These are phyloP conservation scores for Aphis craccivora DNA, from an alignment of 1,140 invertebrate species.

Conservation along the genomic window DNA sequence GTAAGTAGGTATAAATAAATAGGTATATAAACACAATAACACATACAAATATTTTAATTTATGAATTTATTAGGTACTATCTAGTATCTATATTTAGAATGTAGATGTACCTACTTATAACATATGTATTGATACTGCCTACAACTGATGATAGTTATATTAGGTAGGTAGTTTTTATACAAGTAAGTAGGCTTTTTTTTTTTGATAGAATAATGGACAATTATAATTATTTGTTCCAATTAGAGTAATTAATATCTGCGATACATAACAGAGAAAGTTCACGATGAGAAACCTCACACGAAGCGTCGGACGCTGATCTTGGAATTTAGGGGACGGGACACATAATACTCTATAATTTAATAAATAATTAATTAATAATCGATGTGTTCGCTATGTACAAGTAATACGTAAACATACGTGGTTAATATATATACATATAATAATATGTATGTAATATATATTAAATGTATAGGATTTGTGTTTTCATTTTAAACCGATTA, in stretches of 20 bases:
- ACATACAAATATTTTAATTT: background rate
- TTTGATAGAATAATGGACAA: background rate
- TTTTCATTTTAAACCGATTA: conserved; percentile 54
- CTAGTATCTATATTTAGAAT: too few species aligned
- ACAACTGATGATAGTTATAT: background rate
- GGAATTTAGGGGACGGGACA: conserved; percentile 25
- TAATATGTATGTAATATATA: background rate
- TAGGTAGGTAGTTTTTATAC: background rate
- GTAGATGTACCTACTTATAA: too few species aligned
- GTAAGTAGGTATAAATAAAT: background rate
- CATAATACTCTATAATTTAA: conserved; percentile 55
- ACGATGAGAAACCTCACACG: conserved; percentile 46
- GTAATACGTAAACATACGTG: background rate
- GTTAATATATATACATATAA: background rate
- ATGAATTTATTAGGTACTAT: background rate
- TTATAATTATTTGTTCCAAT: background rate
- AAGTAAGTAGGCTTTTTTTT: background rate
- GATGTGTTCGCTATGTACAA: conserved; percentile 28
- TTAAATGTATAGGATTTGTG: conserved; percentile 12
- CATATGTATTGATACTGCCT: background rate
- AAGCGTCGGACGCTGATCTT: conserved; percentile 6
- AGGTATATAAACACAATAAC: background rate
- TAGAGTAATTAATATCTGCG: conserved; percentile 40
- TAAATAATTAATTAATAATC: conserved; percentile 58
- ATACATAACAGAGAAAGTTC: conserved; percentile 35